These are phyloP conservation scores for Heterodera schachtii DNA, from an alignment of 1,140 invertebrate genomes.

Conservation along the genomic window DNA sequence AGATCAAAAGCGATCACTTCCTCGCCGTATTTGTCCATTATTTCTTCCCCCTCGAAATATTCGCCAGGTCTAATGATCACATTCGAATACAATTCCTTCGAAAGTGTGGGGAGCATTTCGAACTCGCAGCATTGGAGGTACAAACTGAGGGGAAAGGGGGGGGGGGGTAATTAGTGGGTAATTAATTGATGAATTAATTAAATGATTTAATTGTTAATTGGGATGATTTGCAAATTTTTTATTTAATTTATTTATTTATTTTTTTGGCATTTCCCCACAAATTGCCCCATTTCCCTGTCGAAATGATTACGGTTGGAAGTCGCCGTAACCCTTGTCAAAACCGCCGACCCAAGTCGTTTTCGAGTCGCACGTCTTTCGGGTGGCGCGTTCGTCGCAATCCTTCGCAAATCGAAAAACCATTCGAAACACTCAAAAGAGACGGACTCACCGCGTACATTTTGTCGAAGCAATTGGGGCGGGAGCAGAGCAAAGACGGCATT, in stretches of 20 bases:
- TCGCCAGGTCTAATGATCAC: constrained; percentile 53
- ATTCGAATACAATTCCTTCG: constrained; percentile 54
- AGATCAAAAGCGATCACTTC: constrained; percentile 55
- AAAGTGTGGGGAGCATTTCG: constrained; percentile 48
- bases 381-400: constrained; percentile 61
- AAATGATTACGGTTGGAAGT: constrained; percentile 51
- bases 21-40: constrained; percentile 54
- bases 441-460: constrained; percentile 58
- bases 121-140: constrained; percentile 63
- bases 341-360: constrained; percentile 59
- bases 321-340: constrained; percentile 54
- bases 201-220: no score
- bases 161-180: neutral
- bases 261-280: no score
- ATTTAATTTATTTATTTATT: no score
- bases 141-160: constrained; percentile 35
- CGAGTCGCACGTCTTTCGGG: constrained; percentile 44
- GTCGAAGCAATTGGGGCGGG: constrained; percentile 60
- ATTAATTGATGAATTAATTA: neutral
- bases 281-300: no score
- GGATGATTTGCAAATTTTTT: no score
- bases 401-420: constrained; percentile 34
- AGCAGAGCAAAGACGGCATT: constrained; percentile 55
- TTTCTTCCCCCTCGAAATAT: constrained; percentile 63
- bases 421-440: constrained; percentile 12